Percentiles rank a stretch among this genome's conserved stretches.
Conservation (phyloP, 2,888 invertebrate genomes). For the Habroteleia sp. region DNA sequence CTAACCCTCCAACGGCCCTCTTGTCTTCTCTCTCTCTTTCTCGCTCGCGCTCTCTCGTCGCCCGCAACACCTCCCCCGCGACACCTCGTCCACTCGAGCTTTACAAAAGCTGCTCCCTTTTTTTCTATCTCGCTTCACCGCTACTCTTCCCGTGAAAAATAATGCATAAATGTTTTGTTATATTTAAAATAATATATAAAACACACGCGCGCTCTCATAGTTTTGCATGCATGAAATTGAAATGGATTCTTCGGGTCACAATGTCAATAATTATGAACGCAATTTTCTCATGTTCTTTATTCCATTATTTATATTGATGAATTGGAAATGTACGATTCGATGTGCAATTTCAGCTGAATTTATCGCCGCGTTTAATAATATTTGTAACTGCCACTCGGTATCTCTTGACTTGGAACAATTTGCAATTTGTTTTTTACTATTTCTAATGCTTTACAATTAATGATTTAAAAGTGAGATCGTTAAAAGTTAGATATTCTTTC, state of each 20-base stretch:
- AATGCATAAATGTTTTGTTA: conserved; percentile 22
- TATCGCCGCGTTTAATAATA: too few species aligned
- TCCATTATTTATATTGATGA: conserved; percentile 27
- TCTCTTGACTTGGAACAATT: too few species aligned
- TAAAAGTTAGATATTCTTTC: too few species aligned
- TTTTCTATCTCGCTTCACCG: conserved; percentile 28
- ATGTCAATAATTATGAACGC: conserved; percentile 50
- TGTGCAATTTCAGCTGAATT: conserved; percentile 14
- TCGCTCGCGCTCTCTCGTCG: conserved; percentile 33
- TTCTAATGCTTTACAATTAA: too few species aligned
- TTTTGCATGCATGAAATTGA: conserved; percentile 44
- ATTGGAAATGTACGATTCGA: conserved; percentile 17
- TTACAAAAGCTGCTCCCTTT: conserved; percentile 55
- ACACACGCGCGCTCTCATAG: background rate
- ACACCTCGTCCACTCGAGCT: conserved; percentile 43
- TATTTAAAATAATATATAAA: conserved; percentile 39
- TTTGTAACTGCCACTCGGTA: too few species aligned
- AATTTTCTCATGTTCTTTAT: conserved; percentile 50
- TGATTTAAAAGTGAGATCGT: too few species aligned
- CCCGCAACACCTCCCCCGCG: conserved; percentile 19
- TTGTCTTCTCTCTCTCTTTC: conserved; percentile 39
- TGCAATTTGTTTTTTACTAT: too few species aligned
- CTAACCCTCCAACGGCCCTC: conserved; percentile 75
- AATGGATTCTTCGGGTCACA: conserved; percentile 48
- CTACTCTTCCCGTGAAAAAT: conserved; percentile 32